phyloP scores from a whole-genome alignment of 2,113 vertebrate genomes.

The Tragelaphus scriptus region DNA sequence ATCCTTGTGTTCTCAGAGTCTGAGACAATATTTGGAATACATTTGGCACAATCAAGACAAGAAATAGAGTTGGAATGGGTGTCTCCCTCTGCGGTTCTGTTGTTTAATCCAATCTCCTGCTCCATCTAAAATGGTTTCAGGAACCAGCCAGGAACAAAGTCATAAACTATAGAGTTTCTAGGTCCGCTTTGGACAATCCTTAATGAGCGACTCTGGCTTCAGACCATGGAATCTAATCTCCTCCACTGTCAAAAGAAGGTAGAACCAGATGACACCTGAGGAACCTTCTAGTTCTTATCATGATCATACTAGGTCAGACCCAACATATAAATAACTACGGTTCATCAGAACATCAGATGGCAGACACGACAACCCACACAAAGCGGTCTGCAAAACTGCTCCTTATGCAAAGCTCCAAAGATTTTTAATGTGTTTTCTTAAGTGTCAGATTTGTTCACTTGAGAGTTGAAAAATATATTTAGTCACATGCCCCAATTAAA shows the following conservation, averaged over 20 bases:
- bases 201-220: not conserved
- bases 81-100: not conserved
- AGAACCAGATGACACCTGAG: not conserved
- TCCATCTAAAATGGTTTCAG: not conserved
- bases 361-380: not conserved
- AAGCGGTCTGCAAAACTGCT: not conserved
- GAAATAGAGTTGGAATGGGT: not conserved
- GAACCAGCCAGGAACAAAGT: not conserved
- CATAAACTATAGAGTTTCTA: not conserved
- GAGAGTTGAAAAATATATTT: conserved; percentile 34
- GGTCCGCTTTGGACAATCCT: not conserved
- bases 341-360: not conserved
- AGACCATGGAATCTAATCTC: not conserved
- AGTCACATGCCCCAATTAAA: not conserved
- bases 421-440: conserved; percentile 22
- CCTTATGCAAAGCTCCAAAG: not conserved
- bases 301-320: not conserved
- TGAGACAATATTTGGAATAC: not conserved
- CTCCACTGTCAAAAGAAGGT: not conserved
- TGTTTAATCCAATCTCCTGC: not conserved
- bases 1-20: not conserved
- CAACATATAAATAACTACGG: not conserved
- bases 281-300: not conserved
- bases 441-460: conserved; percentile 25
- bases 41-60: not conserved